These are phyloP conservation scores for Eupithecia pulchellata DNA, from an alignment of 2,888 invertebrate species.

Conservation along the genomic window DNA sequence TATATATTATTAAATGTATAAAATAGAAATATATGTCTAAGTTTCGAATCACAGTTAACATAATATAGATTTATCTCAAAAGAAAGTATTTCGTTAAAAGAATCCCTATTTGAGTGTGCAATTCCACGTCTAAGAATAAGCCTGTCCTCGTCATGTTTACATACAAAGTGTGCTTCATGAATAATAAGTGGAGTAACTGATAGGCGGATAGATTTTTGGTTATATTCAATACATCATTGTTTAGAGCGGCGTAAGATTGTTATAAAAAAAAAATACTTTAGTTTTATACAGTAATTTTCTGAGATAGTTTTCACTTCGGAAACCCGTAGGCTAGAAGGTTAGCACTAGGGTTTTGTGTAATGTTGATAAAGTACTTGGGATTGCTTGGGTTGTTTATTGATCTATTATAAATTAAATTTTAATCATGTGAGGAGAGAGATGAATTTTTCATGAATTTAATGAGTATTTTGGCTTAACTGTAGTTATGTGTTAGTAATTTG, in stretches of 20 bases:
- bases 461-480: too few relatives aligned
- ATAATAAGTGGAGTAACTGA: slow-evolving; percentile 38
- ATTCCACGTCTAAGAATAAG: slow-evolving; percentile 23
- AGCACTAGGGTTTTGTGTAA: neutral
- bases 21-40: neutral
- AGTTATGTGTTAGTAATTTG: too few relatives aligned
- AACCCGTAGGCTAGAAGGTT: neutral
- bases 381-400: neutral
- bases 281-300: neutral
- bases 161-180: slow-evolving; percentile 44
- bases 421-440: too few relatives aligned
- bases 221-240: slow-evolving; percentile 28
- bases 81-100: slow-evolving; percentile 16
- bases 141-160: slow-evolving; percentile 38
- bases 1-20: neutral
- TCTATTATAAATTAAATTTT: too few relatives aligned
- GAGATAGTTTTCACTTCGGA: neutral
- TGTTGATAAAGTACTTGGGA: neutral
- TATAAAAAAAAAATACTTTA: neutral
- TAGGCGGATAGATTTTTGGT: slow-evolving; percentile 39
- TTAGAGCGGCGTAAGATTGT: slow-evolving; percentile 16
- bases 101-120: slow-evolving; percentile 13
- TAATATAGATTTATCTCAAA: neutral
- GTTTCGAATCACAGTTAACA: neutral
- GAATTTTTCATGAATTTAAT: too few relatives aligned